Conservation (phyloP, 2,797 vertebrate species). For the Anguilla megastoma region DNA sequence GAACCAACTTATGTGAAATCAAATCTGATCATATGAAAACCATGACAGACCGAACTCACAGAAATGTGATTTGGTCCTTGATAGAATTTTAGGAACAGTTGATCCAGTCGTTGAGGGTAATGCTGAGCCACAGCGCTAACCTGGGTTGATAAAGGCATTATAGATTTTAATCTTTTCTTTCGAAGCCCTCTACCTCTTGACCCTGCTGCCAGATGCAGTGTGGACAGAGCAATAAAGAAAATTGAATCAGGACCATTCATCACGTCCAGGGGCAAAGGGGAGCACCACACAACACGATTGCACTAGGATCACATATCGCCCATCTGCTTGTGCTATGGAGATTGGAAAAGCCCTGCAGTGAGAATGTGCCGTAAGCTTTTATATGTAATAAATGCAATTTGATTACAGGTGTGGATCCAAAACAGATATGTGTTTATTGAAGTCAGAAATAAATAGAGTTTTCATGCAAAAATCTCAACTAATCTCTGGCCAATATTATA, state of each 20-base stretch:
- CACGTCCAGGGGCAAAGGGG: constrained; percentile 3
- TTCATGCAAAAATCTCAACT: background rate
- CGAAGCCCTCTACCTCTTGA: constrained; percentile 11
- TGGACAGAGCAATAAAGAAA: constrained; percentile 34
- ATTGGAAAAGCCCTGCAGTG: background rate
- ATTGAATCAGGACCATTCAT: constrained; percentile 33
- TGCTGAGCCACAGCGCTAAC: background rate
- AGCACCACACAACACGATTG: background rate
- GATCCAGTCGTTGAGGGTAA: background rate
- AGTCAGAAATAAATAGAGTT: background rate
- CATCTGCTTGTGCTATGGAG: constrained; percentile 11
- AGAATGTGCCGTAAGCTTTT: background rate
- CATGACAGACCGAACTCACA: background rate
- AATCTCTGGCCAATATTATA: background rate
- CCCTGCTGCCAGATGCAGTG: constrained; percentile 20
- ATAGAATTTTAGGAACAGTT: background rate
- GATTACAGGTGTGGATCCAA: background rate
- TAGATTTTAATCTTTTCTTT: constrained; percentile 32
- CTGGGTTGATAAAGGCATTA: constrained; percentile 30
- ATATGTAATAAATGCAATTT: background rate
- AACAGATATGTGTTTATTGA: background rate
- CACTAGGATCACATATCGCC: background rate
- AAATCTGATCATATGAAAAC: background rate
- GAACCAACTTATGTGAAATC: too few relatives aligned
- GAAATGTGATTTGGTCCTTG: background rate